Base-by-base conservation (phyloP, 2,797 vertebrate species). In the Mormyrops boulengeri region DNA sequence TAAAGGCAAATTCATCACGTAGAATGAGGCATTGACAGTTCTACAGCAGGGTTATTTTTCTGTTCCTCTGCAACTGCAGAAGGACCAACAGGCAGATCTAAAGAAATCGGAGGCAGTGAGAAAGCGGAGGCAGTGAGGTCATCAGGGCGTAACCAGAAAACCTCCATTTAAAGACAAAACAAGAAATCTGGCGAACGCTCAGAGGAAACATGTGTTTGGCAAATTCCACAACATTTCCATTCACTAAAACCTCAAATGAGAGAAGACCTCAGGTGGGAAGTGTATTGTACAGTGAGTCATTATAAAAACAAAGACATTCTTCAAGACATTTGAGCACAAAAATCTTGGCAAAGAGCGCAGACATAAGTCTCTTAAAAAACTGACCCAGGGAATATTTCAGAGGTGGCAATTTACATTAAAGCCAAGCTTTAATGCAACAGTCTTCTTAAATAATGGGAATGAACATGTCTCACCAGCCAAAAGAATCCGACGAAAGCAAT, bases 101-200 rank as follows among this genome's bases (percentile, higher is more conserved):
- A 30, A 87, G n/a, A 22, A 22, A 47, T 60, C 55, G 41, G 57
- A 84, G 77, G 47, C 12, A 77, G 87, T 89, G 57, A 88, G 85
- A n/a, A n/a, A n/a, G n/a, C 55, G 41, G 57, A 84, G 77, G 47
- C 12, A 77, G 87, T 89, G 57, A 88, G 85, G 77, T 89, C 88
- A 88, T 47, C 30, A 88, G 87, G 89, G 88, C 52, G 85, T 60
- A 60, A 80, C 52, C 14, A 34, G 9, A 87, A 88, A 88, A 57
- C 69, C 3, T 44, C 52, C 53, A 57, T 87, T 87, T 87, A 87
- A 62, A 85, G 84, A 82, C 60, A 84, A 89, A 30, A 66, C 22
- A 88, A 88, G 44, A 38, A 53, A 41, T 89, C 57, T 87, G 82
- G 88, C 82, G 34, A 34, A 77, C 2, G 12, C 82, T 30, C 26